Evolutionary conservation across 2,113 vertebrate genomes (phyloP).

Genomic region (Apeltes quadracus): DNA sequence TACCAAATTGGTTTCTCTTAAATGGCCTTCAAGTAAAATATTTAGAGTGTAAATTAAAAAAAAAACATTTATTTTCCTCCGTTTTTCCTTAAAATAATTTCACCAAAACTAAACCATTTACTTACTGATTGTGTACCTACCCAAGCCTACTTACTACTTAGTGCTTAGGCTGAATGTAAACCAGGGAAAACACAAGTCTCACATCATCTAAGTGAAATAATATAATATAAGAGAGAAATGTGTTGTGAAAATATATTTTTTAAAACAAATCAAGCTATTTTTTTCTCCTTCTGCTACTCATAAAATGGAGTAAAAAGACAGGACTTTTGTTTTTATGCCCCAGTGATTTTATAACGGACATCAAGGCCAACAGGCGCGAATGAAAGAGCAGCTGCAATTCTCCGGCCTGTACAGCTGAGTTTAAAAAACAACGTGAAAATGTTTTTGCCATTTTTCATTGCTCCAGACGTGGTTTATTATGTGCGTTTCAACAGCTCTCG

Average conservation of each 20-base stretch:
- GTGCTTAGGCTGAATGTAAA: not conserved
- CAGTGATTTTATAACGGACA: slow-evolving; percentile 42
- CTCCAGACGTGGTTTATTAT: slow-evolving; percentile 19
- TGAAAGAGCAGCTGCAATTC: slow-evolving; percentile 42
- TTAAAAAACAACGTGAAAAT: not conserved
- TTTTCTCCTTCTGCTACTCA: not conserved
- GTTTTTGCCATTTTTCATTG: slow-evolving; percentile 29
- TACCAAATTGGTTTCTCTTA: no score
- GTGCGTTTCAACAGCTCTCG: slow-evolving; percentile 10
- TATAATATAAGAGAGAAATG: no score
- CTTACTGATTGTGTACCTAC: no score
- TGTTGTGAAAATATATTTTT: not conserved
- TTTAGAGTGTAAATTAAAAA: no score
- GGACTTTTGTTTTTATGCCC: slow-evolving; percentile 34
- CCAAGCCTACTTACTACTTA: no score
- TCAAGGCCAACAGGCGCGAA: slow-evolving; percentile 44
- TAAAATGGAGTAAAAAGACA: slow-evolving; percentile 26
- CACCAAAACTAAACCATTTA: not conserved
- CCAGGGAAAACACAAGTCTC: no score
- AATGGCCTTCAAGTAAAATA: no score
- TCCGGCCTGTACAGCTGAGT: slow-evolving; percentile 33
- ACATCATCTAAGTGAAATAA: no score
- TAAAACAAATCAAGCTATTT: not conserved
- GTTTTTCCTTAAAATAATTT: not conserved
- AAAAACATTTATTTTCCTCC: not conserved